These are phyloP conservation scores for Cercocebus atys DNA, from an alignment of 2,113 vertebrate genomes.

Conservation along the genomic window DNA sequence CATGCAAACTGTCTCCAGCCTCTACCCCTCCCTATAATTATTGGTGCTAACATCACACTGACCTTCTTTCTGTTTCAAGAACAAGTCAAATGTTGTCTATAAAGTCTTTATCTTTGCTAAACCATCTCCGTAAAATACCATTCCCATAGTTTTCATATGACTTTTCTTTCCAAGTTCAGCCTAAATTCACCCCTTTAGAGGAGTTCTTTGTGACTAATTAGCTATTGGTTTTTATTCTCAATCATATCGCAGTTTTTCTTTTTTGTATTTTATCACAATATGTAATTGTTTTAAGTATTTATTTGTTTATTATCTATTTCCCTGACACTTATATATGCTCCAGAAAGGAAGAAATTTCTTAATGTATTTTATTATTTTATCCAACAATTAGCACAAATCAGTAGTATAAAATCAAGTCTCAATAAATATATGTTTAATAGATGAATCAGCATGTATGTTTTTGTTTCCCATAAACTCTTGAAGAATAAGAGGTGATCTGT, in stretches of 20 bases:
- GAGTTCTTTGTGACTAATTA: not conserved
- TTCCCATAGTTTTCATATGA: not conserved
- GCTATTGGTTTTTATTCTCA: not conserved
- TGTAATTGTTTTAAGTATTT: not conserved
- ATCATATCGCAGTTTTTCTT: not conserved
- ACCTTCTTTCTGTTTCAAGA: not conserved
- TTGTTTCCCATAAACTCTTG: not conserved
- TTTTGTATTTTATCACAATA: not conserved
- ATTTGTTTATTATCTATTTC: not conserved
- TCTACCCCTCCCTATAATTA: not conserved
- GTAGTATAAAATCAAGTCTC: not conserved
- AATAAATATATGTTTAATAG: not conserved
- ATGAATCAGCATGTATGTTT: not conserved
- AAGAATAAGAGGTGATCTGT: not conserved
- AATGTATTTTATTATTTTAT: not conserved
- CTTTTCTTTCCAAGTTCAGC: not conserved
- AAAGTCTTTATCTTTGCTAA: not conserved
- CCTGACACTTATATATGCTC: not conserved
- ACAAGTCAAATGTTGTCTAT: not conserved
- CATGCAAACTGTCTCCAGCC: not conserved
- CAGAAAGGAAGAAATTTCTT: not conserved
- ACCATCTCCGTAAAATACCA: not conserved
- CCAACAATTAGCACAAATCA: not conserved
- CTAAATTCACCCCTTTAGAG: not conserved
- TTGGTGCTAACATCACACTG: not conserved